A percentile compares a stretch with the other conserved stretches of the same genome.
These are phyloP conservation scores for Cephus spinipes DNA, from an alignment of 2,888 invertebrate species.

Conservation along the genomic window DNA sequence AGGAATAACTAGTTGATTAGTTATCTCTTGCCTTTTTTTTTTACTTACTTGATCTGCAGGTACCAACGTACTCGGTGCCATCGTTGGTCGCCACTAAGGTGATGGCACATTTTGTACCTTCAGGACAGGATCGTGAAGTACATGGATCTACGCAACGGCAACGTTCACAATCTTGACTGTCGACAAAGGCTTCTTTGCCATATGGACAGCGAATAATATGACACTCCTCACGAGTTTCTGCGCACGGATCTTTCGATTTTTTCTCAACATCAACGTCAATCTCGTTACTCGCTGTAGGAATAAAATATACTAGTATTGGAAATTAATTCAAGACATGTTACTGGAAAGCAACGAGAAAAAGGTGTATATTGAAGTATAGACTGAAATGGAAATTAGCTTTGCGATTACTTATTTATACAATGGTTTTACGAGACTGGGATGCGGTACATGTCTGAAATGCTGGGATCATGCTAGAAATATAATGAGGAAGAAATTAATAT, in stretches of 20 bases:
- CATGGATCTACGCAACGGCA: conserved; percentile 86
- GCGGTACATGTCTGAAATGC: not conserved
- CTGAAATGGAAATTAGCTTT: not conserved
- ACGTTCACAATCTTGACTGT: conserved; percentile 74
- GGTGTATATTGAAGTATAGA: not conserved
- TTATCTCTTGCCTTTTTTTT: not conserved
- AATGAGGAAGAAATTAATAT: not conserved
- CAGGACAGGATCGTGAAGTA: conserved; percentile 71
- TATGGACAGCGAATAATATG: conserved; percentile 76
- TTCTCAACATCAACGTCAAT: conserved; percentile 60
- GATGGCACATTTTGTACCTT: conserved; percentile 78
- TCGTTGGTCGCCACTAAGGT: conserved; percentile 56
- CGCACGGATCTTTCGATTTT: conserved; percentile 69
- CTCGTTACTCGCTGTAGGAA: conserved; percentile 58
- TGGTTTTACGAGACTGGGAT: not conserved
- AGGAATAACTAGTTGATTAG: not conserved
- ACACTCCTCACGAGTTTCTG: conserved; percentile 73
- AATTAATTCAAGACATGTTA: not conserved
- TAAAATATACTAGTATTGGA: not conserved
- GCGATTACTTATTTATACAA: not conserved
- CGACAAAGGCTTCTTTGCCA: conserved; percentile 75
- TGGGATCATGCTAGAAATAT: not conserved
- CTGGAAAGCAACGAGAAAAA: not conserved
- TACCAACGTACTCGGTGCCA: conserved; percentile 69
- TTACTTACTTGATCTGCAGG: conserved; percentile 75